These are phyloP conservation scores for Drymodes brunneopygia DNA, from an alignment of 2,113 vertebrate genomes.

Conservation along the genomic window DNA sequence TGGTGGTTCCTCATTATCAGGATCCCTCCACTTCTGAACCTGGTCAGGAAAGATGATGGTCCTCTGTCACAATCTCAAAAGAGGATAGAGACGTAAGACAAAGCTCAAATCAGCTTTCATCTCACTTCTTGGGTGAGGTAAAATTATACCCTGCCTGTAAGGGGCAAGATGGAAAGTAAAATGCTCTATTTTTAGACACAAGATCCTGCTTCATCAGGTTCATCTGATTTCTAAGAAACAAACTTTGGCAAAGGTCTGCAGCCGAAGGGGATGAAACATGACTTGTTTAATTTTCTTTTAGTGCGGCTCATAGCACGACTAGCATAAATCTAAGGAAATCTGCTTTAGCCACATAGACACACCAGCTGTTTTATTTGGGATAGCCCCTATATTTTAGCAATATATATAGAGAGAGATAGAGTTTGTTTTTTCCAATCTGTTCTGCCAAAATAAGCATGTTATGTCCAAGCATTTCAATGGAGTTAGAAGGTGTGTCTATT, in stretches of 20 bases:
- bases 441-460: conserved; percentile 17
- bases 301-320: not conserved
- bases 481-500: conserved; percentile 33
- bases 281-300: conserved; percentile 14
- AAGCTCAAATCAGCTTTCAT: not conserved
- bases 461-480: conserved; percentile 15
- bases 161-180: conserved; percentile 13
- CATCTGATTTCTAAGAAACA: conserved; percentile 32
- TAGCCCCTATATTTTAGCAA: not conserved
- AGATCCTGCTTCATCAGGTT: conserved; percentile 20
- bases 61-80: not conserved
- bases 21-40: not conserved
- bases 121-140: not conserved
- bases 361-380: not conserved
- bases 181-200: conserved; percentile 7
- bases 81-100: not conserved
- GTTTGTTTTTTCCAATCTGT: not conserved
- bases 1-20: not conserved
- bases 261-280: not conserved
- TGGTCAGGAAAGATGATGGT: not conserved
- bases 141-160: not conserved
- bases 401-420: not conserved
- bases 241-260: conserved; percentile 20
- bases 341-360: not conserved
- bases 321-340: not conserved